A percentile compares a stretch with the other conserved stretches of the same genome.
phyloP scores from a whole-genome alignment of 2,113 vertebrate species.

The Ciconia maguari region DNA sequence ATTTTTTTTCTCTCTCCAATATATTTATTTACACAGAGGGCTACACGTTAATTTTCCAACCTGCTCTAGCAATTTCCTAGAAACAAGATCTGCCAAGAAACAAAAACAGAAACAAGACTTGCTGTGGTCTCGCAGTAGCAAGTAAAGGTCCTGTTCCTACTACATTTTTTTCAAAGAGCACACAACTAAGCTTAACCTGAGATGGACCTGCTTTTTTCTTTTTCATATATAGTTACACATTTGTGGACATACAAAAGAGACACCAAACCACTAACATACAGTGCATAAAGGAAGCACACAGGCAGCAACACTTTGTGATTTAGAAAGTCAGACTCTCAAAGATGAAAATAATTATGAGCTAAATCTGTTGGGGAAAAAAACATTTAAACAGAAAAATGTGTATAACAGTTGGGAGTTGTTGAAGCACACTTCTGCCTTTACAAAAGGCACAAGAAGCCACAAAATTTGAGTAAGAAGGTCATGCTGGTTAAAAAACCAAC shows the following conservation, averaged over 20 bases:
- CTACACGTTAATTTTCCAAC: not conserved
- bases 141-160: not conserved
- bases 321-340: conserved; percentile 9
- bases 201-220: not conserved
- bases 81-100: not conserved
- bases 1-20: not conserved
- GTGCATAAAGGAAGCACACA: not conserved
- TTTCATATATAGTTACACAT: not conserved
- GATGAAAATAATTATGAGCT: conserved; percentile 9
- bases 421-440: not conserved
- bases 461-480: conserved; percentile 18
- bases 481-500: not conserved
- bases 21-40: not conserved
- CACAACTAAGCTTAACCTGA: not conserved
- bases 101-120: not conserved
- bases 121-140: fast-evolving
- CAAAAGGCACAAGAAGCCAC: conserved; percentile 4
- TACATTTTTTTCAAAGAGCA: fast-evolving
- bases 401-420: not conserved
- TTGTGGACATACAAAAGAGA: not conserved
- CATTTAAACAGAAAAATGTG: not conserved
- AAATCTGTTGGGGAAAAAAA: not conserved
- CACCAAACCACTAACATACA: not conserved
- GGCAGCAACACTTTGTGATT: not conserved
- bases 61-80: not conserved